Base-by-base conservation (phyloP, 2,113 vertebrate genomes). In the Forbesichthys agassizii region DNA sequence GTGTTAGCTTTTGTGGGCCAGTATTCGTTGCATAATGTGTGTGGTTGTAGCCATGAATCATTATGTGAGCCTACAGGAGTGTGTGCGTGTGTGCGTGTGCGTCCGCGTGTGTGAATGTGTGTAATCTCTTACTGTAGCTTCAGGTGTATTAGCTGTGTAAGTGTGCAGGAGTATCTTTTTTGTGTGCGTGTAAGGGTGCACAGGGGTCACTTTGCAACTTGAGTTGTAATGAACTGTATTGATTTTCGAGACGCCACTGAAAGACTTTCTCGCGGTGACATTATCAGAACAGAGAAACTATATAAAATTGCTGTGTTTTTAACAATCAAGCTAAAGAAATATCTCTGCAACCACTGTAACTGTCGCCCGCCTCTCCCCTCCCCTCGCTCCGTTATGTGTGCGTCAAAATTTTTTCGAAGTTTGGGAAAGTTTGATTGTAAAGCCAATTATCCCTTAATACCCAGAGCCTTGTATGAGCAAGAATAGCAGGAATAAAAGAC, bases 191-290 rank as follows among this genome's bases (percentile, higher is more conserved):
- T 59, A 47, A 14, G 57, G 69, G 86, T 66, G 76, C 75, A 68
- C 11, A 18, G 71, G 77, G 91, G 90, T 92, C 91, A 90, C 73
- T 66, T 61, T 75, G 79, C 86, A 89, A 84, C 83, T 86, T 74
- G 71, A 87, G 87, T 90, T 91, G 87, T 92, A 92, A 93, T 93
- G 90, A 93, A 93, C 89, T 89, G 83, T 93, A 93, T 93, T 91
- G 92, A 93, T 93, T 92, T 92, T 84, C 87, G 82, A 87, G 87
- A 81, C 85, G 80, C 82, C 84, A 91, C 90, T 92, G 89, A 91
- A 90, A 87, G 84, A 85, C 79, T 88, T 88, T 84, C 87, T 88
- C 49, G 52, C 78, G 69, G 88, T 67, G 87, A 85, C 88, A 90
- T 93, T 92, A 90, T 91, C 87, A 92, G 86, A 85, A 83, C 75